Evolutionary conservation across 2,888 invertebrate genomes (phyloP), one percentile per base, ranked within the genome.

Genomic region (Chelonus formosanus): DNA sequence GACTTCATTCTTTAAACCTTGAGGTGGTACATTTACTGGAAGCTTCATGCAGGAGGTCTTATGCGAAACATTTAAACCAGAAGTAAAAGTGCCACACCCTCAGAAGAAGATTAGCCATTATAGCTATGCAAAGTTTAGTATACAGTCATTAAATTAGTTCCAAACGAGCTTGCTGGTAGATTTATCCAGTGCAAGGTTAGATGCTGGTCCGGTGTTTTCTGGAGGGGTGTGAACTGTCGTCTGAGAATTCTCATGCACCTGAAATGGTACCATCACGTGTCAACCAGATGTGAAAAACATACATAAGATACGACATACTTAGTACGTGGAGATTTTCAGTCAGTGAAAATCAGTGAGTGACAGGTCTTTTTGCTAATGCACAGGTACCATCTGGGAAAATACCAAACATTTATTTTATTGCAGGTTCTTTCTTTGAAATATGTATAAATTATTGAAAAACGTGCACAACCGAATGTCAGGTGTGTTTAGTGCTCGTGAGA

Each of bases 271-370:
- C 58, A 67, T 70, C 76, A 77, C 75, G 77, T 77, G 78, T 71
- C 74, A 71, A 72, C 74, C 75, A 79, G 74, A 79, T 76, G 75
- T 70, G 74, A 40, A 40, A 40, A 20, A 20, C 20, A 20, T 20
- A 20, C 20, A 20, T 20, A 20, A 20, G 20, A 20, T 2, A 20
- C 20, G 20, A 20, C 1, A 20, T 20, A 20, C 20, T 20, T 20
- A 20, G 20, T 20, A 20, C 20, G 20, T 20, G 20, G 20, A 20
- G 20, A 2, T 20, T 2, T 2, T 20, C 20, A 20, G 20, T 36
- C 52, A 61, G 47, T 43, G 32, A 52, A 52, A 52, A 32, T 34
- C 32, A 34, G 52, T 52, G 5, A 3, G 4, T 54, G 54, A 10
- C 54, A 40, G 54, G 54, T 54, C 34, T 36, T 36, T 40, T 40